phyloP scores from a whole-genome alignment of 2,888 invertebrate genomes.

The Pheosia tremula region DNA sequence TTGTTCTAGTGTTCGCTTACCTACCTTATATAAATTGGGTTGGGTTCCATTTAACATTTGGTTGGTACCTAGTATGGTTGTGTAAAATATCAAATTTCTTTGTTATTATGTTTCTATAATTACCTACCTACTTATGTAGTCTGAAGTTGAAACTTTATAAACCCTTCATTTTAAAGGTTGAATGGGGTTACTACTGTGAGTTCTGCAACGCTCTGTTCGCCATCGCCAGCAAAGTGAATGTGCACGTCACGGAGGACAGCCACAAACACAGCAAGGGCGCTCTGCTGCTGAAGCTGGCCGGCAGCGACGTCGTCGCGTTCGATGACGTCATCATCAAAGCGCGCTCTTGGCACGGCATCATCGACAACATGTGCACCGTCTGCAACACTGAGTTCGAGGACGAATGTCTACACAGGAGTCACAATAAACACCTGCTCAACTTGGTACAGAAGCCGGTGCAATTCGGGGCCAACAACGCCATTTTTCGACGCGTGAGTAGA shows the following conservation, averaged over 20 bases:
- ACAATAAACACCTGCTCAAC: conserved; percentile 53
- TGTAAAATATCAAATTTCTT: no score
- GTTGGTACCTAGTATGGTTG: no score
- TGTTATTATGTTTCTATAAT: no score
- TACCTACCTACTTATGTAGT: no score
- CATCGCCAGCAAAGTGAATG: conserved; percentile 49
- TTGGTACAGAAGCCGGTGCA: conserved; percentile 52
- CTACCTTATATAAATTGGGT: no score
- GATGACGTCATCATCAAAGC: conserved; percentile 49
- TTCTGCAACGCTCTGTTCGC: conserved; percentile 55
- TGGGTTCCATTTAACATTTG: no score
- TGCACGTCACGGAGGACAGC: conserved; percentile 51
- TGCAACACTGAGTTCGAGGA: conserved; percentile 60
- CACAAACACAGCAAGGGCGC: conserved; percentile 49
- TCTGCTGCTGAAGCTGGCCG: conserved; percentile 36
- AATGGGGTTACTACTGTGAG: conserved; percentile 63
- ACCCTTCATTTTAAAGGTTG: conserved; percentile 50
- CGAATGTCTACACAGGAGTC: conserved; percentile 46
- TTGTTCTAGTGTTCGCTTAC: no score
- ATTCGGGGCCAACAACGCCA: conserved; percentile 39
- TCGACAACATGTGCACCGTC: conserved; percentile 53
- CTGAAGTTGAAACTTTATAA: no score
- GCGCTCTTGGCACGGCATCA: conserved; percentile 60
- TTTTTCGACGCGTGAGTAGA: conserved; percentile 52
- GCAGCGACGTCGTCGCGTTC: conserved; percentile 44